Base-by-base conservation (phyloP, 2,797 vertebrate species). In the Pseudochirops corinnae region DNA sequence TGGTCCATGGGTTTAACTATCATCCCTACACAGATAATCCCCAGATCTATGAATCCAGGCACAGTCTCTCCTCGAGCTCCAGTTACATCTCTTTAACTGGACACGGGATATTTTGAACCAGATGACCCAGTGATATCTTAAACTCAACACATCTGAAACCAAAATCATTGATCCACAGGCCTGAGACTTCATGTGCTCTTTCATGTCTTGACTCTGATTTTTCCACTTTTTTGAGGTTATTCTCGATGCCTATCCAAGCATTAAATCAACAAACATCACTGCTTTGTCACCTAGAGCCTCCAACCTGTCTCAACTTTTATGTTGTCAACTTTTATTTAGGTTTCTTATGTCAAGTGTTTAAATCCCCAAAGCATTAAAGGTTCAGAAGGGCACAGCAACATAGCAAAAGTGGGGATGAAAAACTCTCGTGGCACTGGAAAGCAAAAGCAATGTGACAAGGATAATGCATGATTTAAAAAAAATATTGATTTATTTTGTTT, bases 311-410 rank as follows among this genome's bases (percentile, higher is more conserved):
- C 67, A 74, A 18, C 39, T 46, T 46, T 46, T 46, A 46, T 46
- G 46, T 82, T 82, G n/a, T 82, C 67, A 39, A 10, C n/a, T 46
- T 82, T 39, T 46, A 82, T 82, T 82, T 46, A 82, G 67, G 18
- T 82, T 82, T 82, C 67, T 82, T 39, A 82, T 82, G n/a, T 82
- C n/a, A 67, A n/a, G n/a, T 46, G 67, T 82, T 82, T 21, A 46
- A 82, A 82, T 82, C 67, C 67, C n/a, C 67, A 82, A 82, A 82
- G 18, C 67, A 82, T 82, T 82, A 39, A 82, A 82, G n/a, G n/a
- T 39, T 82, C n/a, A 82, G n/a, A 82, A 82, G 67, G n/a, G n/a
- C 24, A 46, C 18, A 46, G 18, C n/a, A 46, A 82, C 62, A 82
- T 46, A 82, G 24, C 67, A 39, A 39, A 6, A 82, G n/a, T 39